These are phyloP conservation scores for Heliconius charithonia DNA, from an alignment of 2,888 invertebrate genomes.

Conservation along the genomic window DNA sequence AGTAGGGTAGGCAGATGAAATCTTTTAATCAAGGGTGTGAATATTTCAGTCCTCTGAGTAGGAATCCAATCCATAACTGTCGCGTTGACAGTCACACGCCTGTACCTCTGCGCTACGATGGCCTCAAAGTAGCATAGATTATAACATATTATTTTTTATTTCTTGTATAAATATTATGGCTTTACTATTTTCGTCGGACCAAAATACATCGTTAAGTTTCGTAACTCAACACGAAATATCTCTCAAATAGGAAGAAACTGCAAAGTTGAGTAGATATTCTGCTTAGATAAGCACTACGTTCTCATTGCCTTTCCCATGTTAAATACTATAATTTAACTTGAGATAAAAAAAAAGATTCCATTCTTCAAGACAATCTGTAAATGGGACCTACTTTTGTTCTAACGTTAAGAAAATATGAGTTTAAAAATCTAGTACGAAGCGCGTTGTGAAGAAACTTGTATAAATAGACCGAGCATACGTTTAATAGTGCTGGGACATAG, in stretches of 20 bases:
- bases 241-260: not conserved
- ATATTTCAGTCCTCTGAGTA: no score
- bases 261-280: no score
- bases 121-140: no score
- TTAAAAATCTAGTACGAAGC: conserved; percentile 39
- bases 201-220: not conserved
- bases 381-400: conserved; percentile 37
- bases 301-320: not conserved
- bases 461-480: conserved; percentile 32
- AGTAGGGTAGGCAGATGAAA: no score
- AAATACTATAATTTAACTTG: no score
- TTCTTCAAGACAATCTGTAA: conserved; percentile 31
- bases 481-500: conserved; percentile 13
- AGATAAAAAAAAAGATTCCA: conserved; percentile 1
- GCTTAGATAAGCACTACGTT: not conserved
- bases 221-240: not conserved
- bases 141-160: no score
- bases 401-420: conserved; percentile 41
- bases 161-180: no score
- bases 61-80: no score
- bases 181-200: not conserved
- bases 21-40: no score
- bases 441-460: conserved; percentile 41
- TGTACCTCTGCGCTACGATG: no score
- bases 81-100: no score